phyloP scores from a whole-genome alignment of 2,797 vertebrate species.

The Ambastaia sidthimunki region DNA sequence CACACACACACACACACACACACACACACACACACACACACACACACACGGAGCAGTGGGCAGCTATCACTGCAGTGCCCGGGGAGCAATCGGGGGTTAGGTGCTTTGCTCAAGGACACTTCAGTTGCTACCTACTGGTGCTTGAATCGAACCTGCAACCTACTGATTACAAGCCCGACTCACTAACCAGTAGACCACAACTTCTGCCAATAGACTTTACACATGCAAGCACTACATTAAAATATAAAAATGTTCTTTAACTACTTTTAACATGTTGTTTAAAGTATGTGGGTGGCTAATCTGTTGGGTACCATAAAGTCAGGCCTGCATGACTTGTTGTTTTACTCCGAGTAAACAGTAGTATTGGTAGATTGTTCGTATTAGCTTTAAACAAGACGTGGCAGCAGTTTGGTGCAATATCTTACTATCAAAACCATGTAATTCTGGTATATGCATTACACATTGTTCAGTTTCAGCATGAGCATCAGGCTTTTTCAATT shows the following conservation, averaged over 20 bases:
- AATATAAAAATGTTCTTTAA: not conserved
- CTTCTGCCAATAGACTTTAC: no score
- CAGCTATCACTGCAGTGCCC: no score
- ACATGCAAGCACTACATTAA: no score
- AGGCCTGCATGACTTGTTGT: not conserved
- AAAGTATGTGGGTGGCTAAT: not conserved
- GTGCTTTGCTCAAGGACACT: no score
- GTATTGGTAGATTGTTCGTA: not conserved
- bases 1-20: no score
- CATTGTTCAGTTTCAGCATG: not conserved
- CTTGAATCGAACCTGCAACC: no score
- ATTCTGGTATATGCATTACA: not conserved
- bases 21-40: no score
- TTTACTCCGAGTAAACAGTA: not conserved
- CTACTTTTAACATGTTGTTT: not conserved
- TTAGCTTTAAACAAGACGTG: not conserved
- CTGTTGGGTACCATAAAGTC: not conserved
- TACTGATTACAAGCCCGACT: no score
- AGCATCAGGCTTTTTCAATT: slow-evolving; percentile 5
- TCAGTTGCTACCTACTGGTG: no score
- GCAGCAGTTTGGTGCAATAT: not conserved
- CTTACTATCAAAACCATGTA: not conserved
- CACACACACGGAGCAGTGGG: no score
- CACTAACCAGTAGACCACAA: no score
- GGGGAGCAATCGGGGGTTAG: no score